phyloP scores from a whole-genome alignment of 2,888 invertebrate species.

The Philereme transversata region DNA sequence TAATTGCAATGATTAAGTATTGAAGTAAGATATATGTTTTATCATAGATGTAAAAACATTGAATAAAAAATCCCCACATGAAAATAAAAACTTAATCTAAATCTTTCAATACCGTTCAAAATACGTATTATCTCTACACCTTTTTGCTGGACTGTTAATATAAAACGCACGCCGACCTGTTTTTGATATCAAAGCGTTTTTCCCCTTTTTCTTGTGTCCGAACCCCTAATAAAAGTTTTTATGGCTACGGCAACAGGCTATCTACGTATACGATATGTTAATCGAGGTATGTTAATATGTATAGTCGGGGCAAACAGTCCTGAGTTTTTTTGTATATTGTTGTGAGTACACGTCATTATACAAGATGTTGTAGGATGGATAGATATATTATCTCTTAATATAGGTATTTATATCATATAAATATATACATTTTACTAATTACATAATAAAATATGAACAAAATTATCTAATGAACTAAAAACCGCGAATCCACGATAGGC shows the following conservation, averaged over 20 bases:
- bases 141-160: constrained; percentile 29
- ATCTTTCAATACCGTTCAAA: constrained; percentile 14
- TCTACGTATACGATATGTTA: constrained; percentile 22
- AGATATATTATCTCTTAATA: too few relatives aligned
- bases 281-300: constrained; percentile 17
- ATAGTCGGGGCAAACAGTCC: not conserved
- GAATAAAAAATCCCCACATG: too few relatives aligned
- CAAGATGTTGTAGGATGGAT: too few relatives aligned
- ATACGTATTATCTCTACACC: constrained; percentile 29
- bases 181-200: constrained; percentile 45
- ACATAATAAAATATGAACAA: too few relatives aligned
- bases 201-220: constrained; percentile 42
- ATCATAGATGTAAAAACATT: too few relatives aligned
- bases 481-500: too few relatives aligned
- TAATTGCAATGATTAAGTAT: too few relatives aligned
- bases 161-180: constrained; percentile 31
- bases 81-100: not conserved
- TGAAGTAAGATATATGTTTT: too few relatives aligned
- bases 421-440: too few relatives aligned
- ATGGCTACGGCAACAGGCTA: constrained; percentile 54
- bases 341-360: too few relatives aligned
- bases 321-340: not conserved
- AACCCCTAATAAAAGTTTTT: constrained; percentile 56
- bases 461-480: too few relatives aligned
- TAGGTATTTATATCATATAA: too few relatives aligned